Evolutionary conservation across 2,888 invertebrate genomes (phyloP).

Genomic region (Ophioninae sp.): DNA sequence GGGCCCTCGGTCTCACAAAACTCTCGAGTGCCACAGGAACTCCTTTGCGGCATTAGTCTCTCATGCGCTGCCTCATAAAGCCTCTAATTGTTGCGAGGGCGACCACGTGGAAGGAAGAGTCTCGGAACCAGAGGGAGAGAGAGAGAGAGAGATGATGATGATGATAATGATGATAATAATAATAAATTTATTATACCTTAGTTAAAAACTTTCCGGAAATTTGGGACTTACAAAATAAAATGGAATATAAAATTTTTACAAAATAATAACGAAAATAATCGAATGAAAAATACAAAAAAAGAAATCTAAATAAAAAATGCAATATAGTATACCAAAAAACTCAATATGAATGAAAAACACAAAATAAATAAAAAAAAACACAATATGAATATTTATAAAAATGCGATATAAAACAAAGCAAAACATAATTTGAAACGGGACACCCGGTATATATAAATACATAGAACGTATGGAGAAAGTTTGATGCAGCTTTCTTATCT

Average conservation of each 20-base stretch:
- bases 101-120: constrained; percentile 54
- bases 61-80: constrained; percentile 68
- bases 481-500: not conserved
- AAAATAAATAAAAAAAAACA: too few relatives aligned
- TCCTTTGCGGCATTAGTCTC: constrained; percentile 63
- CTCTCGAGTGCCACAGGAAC: constrained; percentile 59
- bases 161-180: too few relatives aligned
- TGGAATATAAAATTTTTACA: too few relatives aligned
- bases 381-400: too few relatives aligned
- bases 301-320: too few relatives aligned
- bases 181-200: too few relatives aligned
- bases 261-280: not conserved
- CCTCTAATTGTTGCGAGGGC: constrained; percentile 73
- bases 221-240: too few relatives aligned
- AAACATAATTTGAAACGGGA: too few relatives aligned
- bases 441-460: not conserved
- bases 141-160: constrained; percentile 20
- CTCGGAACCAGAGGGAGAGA: not conserved
- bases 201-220: not conserved
- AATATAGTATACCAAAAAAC: too few relatives aligned
- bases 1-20: constrained; percentile 43
- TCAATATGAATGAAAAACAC: too few relatives aligned
- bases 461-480: constrained; percentile 21
- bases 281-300: too few relatives aligned
- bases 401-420: too few relatives aligned